Base-by-base conservation (phyloP, 2,797 vertebrate species). In the Cossypha caffra region DNA sequence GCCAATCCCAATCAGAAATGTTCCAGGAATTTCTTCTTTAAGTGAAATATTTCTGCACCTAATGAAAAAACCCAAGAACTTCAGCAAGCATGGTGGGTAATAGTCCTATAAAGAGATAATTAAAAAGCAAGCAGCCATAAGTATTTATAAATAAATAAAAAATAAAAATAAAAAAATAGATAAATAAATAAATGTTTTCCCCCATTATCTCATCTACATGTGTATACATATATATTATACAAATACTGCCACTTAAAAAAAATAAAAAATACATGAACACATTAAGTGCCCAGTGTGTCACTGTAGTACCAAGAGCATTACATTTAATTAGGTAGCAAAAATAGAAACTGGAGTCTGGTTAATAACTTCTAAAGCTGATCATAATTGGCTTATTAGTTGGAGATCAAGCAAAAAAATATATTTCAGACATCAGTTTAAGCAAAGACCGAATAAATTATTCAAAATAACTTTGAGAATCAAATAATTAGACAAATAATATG, bases 251-350 rank as follows among this genome's bases (percentile, higher is more conserved):
- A 28, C n/a, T 67, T 45, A 45, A 19, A 55, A 55, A 35, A 69
- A 67, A 15, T 2, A 18, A 33, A 61, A n/a, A 52, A 52, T 5
- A 4, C 7, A 61, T 45, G 59, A 81, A 78, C 38, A 62, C 31
- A 13, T 79, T 43, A 58, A 42, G 16, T 85, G 43, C 37, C 71
- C 17, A 9, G 51, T 4, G 48, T 62, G 52, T n/a, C 85, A 51
- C 43, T 33, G 17, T 24, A 67, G 35, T 57, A 85, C 45, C 68
- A 71, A 40, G 33, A 83, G 38, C 63, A 76, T 67, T 50, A 50
- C 37, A 37, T 82, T 92, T 89, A 94, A 88, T 82, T 91, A 84
- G 55, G 55, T 45, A 31, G 50, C 35, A 88, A 94, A 95, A 95
- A 73, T 19, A 92, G 86, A 78, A 90, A 85, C 28, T 64, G n/a